Evolutionary conservation across 92 coral and sea anemone genomes (phyloP), one percentile per base, ranked within the genome.

Genomic region (Diadumene lineata): DNA sequence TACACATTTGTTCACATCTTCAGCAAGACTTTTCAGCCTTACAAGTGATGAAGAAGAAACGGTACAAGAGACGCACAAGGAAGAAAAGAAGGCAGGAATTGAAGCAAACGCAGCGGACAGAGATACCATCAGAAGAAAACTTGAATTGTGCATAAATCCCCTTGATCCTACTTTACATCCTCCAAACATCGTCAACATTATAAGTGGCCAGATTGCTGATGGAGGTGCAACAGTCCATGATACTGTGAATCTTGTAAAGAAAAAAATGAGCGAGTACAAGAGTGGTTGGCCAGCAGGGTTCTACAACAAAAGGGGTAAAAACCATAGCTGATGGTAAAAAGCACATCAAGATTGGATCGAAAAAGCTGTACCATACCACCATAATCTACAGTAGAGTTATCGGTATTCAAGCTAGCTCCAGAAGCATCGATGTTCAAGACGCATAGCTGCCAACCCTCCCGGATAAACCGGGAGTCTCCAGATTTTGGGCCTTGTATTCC

Each of bases 211-310:
- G 23, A 28, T 87, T 13, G 82, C 82, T 7, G 78, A 82, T 58
- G 58, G 73, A 55, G 61, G 56, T 10, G 88, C 82, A 29, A 87
- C 72, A 67, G 85, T 68, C 18, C 88, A 83, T 2, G 66, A 82
- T n/a, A 78, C 85, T 22, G 82, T 78, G 57, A 38, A 29, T 17
- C 77, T 82, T 56, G 88, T 81, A 1, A 72, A 80, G 4, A 34
- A 67, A 77, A 33, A 34, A 43, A 73, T 82, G 88, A 53, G 82
- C 34, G 88, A 82, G 31, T 67, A 51, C 46, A 82, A 87, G 50
- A 77, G 38, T n/a, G 70, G 77, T 34, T 87, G 91, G 88, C 88
- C 91, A 18, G 60, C 77, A 31, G 62, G 73, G 25, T 82, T 83
- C 56, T 19, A 56, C 9, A 31, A 26, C 62, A 87, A 77, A 17